Base-by-base conservation (phyloP, 2,888 invertebrate genomes). In the Luperina testacea region DNA sequence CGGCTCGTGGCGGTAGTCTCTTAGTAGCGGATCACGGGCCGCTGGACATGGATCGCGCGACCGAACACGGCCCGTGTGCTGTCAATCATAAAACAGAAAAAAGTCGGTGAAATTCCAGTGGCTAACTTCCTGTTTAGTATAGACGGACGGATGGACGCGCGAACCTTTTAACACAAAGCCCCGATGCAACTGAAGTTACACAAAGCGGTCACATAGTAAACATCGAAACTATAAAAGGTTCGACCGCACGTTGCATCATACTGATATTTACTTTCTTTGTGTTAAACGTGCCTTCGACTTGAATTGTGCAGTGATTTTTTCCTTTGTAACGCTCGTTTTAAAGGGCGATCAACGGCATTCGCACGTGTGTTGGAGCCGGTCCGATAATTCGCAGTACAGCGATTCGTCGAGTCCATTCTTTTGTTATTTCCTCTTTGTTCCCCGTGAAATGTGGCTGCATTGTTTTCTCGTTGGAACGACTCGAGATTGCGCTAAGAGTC, bases 81-180 rank as follows among this genome's bases (percentile, higher is more conserved):
- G 96, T 96, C 96, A 96, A 96, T 97, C 96, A 97, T 96, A 96
- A 96, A 96, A 95, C 93, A 92, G 92, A 94, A 95, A 95, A 95
- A 94, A 93, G 90, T 91, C 90, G 91, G 89, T 92, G 90, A 94
- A 95, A 95, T 94, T 93, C 94, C 92, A 94, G 89, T 90, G 93
- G 94, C 93, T 94, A 94, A 94, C 94, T 93, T 93, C 90, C 92
- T 94, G 91, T 95, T 95, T 95, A 95, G 94, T 92, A 89, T 90
- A 91, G 90, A 91, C 90, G 82, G 90, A 86, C 88, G 87, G 89
- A 81, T 81, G 90, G 86, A 86, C 89, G 91, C 89, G 91, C 90
- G 89, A 91, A 91, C 92, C 92, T 92, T 94, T 93, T 92, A 91
- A 88, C 90, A 90, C 91, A 93, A 92, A 93, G 91, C 91, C 88